Conservation (phyloP, 2,113 vertebrate species). For the Scalopus aquaticus region DNA sequence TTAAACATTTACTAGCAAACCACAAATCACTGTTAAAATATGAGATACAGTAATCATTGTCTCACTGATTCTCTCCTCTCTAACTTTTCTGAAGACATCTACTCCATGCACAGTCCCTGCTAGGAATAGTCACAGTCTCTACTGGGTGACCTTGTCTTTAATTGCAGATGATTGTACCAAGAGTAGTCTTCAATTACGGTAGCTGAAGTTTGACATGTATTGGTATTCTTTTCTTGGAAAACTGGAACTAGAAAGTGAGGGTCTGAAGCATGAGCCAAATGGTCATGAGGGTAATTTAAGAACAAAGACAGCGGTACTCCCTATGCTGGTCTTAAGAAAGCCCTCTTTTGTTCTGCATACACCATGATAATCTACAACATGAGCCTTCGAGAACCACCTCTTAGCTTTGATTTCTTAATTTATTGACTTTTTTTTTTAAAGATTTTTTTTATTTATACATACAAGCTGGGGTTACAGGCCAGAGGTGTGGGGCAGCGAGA, state of each 20-base stretch:
- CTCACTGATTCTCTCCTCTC: neutral
- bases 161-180: neutral
- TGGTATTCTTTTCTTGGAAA: neutral
- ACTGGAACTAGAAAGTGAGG: neutral
- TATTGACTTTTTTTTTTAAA: neutral
- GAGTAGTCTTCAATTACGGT: neutral
- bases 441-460: no score
- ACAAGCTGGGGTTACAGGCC: no score
- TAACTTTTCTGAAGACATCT: neutral
- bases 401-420: neutral
- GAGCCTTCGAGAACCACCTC: neutral
- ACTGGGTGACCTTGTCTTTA: neutral
- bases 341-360: neutral
- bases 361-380: neutral
- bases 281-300: neutral
- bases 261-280: neutral
- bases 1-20: neutral
- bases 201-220: neutral
- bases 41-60: neutral
- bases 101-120: neutral
- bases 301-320: neutral
- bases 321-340: neutral
- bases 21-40: neutral
- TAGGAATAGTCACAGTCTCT: neutral
- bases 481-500: no score